Conservation (phyloP, 2,797 vertebrate genomes). For the Anguilla obscura region DNA sequence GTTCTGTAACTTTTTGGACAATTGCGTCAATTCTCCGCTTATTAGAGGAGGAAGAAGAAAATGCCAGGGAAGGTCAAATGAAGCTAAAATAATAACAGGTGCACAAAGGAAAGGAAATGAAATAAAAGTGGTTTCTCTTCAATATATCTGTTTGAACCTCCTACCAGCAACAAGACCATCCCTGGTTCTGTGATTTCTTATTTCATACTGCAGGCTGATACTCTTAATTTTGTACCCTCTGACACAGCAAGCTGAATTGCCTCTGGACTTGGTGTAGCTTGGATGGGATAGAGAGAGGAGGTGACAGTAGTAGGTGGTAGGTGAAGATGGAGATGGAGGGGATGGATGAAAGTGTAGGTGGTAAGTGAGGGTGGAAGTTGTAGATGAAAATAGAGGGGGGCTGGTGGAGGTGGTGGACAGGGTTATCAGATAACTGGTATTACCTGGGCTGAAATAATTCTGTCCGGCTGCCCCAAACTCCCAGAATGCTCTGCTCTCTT, state of each 20-base stretch:
- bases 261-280: not conserved
- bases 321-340: not conserved
- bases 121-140: not conserved
- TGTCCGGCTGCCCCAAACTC: not conserved
- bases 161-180: not conserved
- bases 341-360: not conserved
- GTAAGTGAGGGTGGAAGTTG: not conserved
- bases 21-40: not conserved
- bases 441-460: not conserved
- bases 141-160: not conserved
- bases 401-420: not conserved
- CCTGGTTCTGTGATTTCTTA: not conserved
- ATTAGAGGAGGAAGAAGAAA: not conserved
- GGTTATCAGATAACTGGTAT: not conserved
- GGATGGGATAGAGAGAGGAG: not conserved
- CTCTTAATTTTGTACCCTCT: not conserved
- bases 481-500: slow-evolving; percentile 1
- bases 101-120: not conserved
- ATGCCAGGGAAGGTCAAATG: not conserved
- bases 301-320: not conserved
- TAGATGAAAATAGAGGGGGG: too few relatives aligned
- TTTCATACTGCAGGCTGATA: not conserved
- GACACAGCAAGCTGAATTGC: not conserved
- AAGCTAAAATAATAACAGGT: not conserved
- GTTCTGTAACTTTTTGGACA: not conserved